Percentiles rank a stretch among this genome's conserved stretches.
Conservation (phyloP, 1,140 invertebrate genomes). For the Diachasmimorpha longicaudata region DNA sequence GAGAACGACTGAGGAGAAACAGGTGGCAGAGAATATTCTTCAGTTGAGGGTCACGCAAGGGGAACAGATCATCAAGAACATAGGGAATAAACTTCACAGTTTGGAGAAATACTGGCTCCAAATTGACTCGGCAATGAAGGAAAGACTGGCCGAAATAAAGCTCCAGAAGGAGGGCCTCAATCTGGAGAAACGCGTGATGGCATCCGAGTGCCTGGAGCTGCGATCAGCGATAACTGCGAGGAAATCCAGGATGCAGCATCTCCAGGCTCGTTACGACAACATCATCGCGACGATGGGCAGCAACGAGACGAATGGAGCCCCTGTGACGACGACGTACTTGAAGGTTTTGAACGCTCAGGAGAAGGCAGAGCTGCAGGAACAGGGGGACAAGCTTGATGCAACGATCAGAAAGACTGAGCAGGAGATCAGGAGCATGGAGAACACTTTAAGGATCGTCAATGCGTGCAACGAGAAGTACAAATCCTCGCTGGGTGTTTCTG, state of each 20-base stretch:
- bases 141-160: constrained; percentile 68
- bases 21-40: constrained; percentile 71
- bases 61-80: constrained; percentile 63
- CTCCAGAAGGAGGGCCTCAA: constrained; percentile 66
- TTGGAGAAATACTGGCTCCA: constrained; percentile 67
- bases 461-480: constrained; percentile 71
- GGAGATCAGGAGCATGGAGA: constrained; percentile 77
- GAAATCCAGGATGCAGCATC: constrained; percentile 67
- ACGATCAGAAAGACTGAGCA: constrained; percentile 71
- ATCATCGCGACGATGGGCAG: constrained; percentile 40
- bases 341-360: constrained; percentile 76
- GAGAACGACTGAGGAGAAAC: constrained; percentile 60
- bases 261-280: constrained; percentile 61
- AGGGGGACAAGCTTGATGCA: constrained; percentile 73
- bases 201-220: constrained; percentile 67
- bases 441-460: constrained; percentile 73
- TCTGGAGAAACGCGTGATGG: constrained; percentile 64
- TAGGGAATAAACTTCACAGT: constrained; percentile 62
- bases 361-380: constrained; percentile 70
- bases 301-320: constrained; percentile 67
- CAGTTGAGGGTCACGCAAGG: constrained; percentile 66
- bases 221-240: constrained; percentile 64
- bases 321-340: constrained; percentile 69
- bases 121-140: constrained; percentile 69
- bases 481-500: constrained; percentile 62